Evolutionary conservation across 1,140 invertebrate genomes (phyloP).

Genomic region (Trichoplusia ni): DNA sequence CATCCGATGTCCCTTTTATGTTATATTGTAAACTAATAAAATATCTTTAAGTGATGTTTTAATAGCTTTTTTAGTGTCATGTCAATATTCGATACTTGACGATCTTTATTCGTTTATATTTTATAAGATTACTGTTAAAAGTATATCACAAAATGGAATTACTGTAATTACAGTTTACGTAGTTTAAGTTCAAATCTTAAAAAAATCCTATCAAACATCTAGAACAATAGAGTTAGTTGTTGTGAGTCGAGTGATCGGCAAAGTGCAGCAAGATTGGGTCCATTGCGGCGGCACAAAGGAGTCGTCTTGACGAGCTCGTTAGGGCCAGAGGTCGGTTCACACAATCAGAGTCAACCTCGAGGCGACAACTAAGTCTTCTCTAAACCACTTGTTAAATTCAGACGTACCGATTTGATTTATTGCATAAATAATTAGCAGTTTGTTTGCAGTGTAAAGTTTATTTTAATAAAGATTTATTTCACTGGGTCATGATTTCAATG

Average conservation of each 20-base stretch:
- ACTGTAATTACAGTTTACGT: no score
- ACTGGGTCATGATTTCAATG: no score
- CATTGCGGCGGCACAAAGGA: conserved; percentile 41
- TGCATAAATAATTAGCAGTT: no score
- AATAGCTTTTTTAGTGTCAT: not conserved
- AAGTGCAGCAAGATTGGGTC: conserved; percentile 49
- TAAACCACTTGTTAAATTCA: conserved; percentile 33
- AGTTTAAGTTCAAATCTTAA: not conserved
- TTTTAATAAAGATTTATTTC: no score
- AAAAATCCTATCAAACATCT: no score
- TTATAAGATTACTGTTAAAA: no score
- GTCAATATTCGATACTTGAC: no score
- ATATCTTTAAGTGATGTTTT: conserved; percentile 3
- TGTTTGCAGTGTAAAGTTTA: no score
- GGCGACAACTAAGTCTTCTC: conserved; percentile 45
- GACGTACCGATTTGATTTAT: not conserved
- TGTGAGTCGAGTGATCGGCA: conserved; percentile 2
- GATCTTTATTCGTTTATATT: no score
- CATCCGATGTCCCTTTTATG: not conserved
- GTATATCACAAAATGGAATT: no score
- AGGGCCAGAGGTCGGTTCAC: conserved; percentile 48
- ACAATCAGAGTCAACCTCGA: conserved; percentile 51
- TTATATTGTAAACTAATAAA: conserved; percentile 4
- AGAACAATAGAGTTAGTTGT: not conserved
- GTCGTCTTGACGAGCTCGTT: conserved; percentile 52